A percentile compares a stretch with the other conserved stretches of the same genome.
These are phyloP conservation scores for Tricholaema leucomelas DNA, from an alignment of 2,113 vertebrate species.

Conservation along the genomic window DNA sequence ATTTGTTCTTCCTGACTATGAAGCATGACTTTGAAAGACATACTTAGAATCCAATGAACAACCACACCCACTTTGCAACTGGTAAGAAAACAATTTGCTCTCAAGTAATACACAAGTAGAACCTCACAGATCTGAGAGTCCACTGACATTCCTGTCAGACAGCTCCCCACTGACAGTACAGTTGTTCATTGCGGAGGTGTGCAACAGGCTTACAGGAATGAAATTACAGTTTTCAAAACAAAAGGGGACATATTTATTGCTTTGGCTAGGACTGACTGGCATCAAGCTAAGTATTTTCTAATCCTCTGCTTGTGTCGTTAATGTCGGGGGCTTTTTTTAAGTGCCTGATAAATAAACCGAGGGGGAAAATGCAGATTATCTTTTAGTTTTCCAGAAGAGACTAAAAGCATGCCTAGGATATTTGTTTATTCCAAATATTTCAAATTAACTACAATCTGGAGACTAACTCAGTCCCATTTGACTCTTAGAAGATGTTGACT, in stretches of 20 bases:
- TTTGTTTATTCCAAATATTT: neutral
- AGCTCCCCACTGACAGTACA: neutral
- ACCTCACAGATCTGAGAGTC: neutral
- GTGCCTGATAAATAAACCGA: neutral
- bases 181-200: neutral
- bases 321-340: neutral
- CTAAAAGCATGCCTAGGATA: neutral
- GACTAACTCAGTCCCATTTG: neutral
- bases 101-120: neutral
- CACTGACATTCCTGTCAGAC: neutral
- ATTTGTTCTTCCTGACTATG: neutral
- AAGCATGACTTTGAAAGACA: neutral
- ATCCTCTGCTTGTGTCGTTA: neutral
- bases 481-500: neutral
- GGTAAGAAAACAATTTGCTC: neutral
- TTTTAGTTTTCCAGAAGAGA: neutral
- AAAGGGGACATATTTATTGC: neutral
- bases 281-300: neutral
- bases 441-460: neutral
- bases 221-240: neutral
- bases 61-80: neutral
- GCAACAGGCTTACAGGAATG: neutral
- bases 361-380: neutral
- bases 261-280: neutral
- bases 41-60: neutral